A percentile compares a stretch with the other conserved stretches of the same genome.
Evolutionary conservation across 2,888 invertebrate genomes (phyloP).

Genomic region (Melanargia galathea): DNA sequence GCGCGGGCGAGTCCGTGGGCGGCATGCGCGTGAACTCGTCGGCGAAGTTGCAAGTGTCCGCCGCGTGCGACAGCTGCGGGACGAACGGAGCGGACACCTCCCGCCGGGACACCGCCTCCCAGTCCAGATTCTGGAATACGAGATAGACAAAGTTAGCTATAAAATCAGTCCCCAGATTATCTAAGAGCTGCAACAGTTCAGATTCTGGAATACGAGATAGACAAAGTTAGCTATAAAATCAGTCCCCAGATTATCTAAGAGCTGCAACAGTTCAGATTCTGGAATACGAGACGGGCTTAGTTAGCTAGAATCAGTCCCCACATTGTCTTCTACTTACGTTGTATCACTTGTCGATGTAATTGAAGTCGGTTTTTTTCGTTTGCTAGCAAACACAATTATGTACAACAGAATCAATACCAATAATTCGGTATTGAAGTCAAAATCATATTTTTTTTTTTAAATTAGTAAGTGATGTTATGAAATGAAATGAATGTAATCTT

Average conservation of each 20-base stretch:
- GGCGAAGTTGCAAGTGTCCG: conserved; percentile 98
- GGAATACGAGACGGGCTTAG: conserved; percentile 14
- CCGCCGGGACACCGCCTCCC: conserved; percentile 90
- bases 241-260: no score
- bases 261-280: conserved; percentile 91
- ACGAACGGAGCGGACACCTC: conserved; percentile 93
- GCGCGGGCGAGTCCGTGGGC: conserved; percentile 95
- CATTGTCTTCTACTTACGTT: no score
- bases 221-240: not conserved
- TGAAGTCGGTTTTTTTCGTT: no score
- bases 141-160: not conserved
- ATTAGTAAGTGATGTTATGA: no score
- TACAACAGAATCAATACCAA: no score
- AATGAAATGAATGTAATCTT: conserved; percentile 42
- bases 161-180: no score
- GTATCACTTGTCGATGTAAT: no score
- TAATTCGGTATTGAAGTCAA: no score
- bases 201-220: conserved; percentile 55
- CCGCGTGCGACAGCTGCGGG: conserved; percentile 91
- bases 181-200: no score
- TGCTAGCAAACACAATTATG: no score
- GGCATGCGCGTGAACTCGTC: conserved; percentile 97
- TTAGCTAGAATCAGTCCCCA: no score
- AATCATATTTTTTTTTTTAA: no score
- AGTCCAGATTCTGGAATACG: conserved; percentile 84